These are phyloP conservation scores for Ibidorhyncha struthersii DNA, from an alignment of 2,113 vertebrate species.

Conservation along the genomic window DNA sequence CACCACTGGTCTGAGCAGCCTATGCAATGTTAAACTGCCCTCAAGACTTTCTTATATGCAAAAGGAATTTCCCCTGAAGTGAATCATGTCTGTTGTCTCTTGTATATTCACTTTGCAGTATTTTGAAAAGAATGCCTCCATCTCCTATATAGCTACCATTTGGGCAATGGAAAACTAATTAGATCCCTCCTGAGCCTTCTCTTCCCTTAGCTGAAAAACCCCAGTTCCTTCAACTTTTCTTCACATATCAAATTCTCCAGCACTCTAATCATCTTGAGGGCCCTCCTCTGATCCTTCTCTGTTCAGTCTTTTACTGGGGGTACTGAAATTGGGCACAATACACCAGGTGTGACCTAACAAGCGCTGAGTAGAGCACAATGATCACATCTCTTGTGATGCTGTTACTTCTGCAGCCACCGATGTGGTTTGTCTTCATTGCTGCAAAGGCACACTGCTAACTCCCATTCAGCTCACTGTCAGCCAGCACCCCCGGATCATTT, in stretches of 20 bases:
- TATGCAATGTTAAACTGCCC: not conserved
- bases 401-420: not conserved
- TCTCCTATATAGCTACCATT: not conserved
- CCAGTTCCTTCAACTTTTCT: not conserved
- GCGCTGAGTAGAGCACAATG: not conserved
- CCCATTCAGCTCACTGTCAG: not conserved
- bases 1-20: not conserved
- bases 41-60: not conserved
- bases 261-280: not conserved
- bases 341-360: not conserved
- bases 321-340: not conserved
- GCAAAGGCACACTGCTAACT: not conserved
- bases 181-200: not conserved
- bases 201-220: not conserved
- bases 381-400: not conserved
- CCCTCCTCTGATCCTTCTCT: not conserved
- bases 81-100: not conserved
- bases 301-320: not conserved
- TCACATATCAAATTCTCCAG: not conserved
- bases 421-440: not conserved
- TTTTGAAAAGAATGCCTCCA: not conserved
- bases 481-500: not conserved
- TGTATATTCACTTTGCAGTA: not conserved
- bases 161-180: not conserved
- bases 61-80: not conserved